These are phyloP conservation scores for Smittia sp. DNA, from an alignment of 2,888 invertebrate genomes.

Conservation along the genomic window DNA sequence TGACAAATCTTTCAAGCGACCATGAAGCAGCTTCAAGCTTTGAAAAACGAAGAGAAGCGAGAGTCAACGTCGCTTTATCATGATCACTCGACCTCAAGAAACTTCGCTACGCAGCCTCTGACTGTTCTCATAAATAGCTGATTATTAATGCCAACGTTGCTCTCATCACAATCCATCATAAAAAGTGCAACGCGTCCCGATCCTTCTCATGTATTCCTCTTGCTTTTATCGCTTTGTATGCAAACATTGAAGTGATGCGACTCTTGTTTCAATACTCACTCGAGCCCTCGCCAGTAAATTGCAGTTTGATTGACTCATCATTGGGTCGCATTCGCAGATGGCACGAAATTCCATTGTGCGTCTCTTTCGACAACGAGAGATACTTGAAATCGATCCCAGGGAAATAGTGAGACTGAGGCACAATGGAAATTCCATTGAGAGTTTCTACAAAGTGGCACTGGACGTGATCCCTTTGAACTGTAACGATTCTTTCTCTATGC, in stretches of 20 bases:
- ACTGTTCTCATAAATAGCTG: no score
- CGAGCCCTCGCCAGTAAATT: conserved; percentile 46
- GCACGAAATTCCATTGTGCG: conserved; percentile 14
- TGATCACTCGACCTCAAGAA: no score
- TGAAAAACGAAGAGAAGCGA: neutral
- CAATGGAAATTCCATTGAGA: conserved; percentile 1
- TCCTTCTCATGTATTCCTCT: conserved; percentile 9
- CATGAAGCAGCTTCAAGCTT: neutral
- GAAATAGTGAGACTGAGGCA: conserved; percentile 18
- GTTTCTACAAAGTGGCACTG: conserved; percentile 1
- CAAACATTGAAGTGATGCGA: conserved; percentile 20
- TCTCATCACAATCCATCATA: neutral
- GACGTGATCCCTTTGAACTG: conserved; percentile 25
- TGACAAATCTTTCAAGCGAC: no score
- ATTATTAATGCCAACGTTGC: no score
- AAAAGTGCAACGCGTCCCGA: conserved; percentile 25
- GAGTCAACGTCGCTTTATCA: no score
- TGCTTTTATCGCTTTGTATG: conserved; percentile 26
- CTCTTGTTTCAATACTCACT: conserved; percentile 34
- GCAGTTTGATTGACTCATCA: conserved; percentile 48
- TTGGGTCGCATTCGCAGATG: conserved; percentile 32
- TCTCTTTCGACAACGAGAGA: neutral
- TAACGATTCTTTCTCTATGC: conserved; percentile 15
- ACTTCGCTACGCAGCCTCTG: no score
- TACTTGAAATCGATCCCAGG: conserved; percentile 26